Base-by-base conservation (phyloP, 2,888 invertebrate species). In the Epinotia bilunana region DNA sequence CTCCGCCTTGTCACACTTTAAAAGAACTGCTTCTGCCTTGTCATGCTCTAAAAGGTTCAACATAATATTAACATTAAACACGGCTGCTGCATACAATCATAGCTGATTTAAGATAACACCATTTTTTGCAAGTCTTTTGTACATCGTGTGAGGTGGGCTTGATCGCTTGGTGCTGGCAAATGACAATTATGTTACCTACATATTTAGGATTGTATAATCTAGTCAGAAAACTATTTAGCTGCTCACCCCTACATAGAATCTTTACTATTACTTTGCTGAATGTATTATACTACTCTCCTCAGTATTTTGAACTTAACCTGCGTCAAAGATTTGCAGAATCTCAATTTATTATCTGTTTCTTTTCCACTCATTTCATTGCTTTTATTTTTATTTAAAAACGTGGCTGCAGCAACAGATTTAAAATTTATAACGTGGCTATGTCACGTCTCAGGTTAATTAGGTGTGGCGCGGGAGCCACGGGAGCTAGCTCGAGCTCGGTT, bases 371-470 rank as follows among this genome's bases (percentile, higher is more conserved):
- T 79, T 78, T 77, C 77, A 76, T 81, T 74, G 77, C 79, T 82
- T 83, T 85, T 84, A 82, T 83, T 84, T 88, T 84, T 87, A 82
- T 85, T 87, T 86, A 83, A 81, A 82, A 84, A 83, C 78, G 81
- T 80, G 83, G 83, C 83, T 80, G 82, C 84, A 83, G 83, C 84
- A 86, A 87, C 83, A 88, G 90, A 90, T 91, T 90, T 88, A 86
- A 91, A 90, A 91, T 90, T 88, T 92, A 91, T 91, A 90, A 89
- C 86, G 88, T 83, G 85, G 87, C 87, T 83, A 87, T 89, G 90
- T 91, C 91, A 91, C 90, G 90, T 90, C 88, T 82, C 83, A 82
- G 88, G 90, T 91, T 92, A 92, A 91, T 92, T 91, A 91, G 91
- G 90, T 87, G 90, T 86, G 85, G 82, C 79, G 88, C 83, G 81